These are phyloP conservation scores for Hippocampus mohnikei DNA, from an alignment of 2,113 vertebrate species.

Conservation along the genomic window DNA sequence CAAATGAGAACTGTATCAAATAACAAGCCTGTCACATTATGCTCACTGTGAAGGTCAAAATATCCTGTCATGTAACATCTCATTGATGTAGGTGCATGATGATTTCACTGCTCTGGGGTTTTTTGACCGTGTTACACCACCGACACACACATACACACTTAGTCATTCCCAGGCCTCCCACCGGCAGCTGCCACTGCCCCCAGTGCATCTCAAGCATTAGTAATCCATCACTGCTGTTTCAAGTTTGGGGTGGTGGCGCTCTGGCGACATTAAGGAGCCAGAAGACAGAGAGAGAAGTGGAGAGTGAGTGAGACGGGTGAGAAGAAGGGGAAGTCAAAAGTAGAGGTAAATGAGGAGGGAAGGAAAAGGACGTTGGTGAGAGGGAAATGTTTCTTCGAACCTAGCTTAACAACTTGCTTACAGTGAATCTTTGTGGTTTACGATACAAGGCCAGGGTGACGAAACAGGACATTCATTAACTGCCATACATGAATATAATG, in stretches of 20 bases:
- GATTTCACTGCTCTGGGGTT: background rate
- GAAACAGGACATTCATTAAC: constrained; percentile 23
- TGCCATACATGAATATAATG: constrained; percentile 31
- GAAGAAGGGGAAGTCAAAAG: constrained; percentile 11
- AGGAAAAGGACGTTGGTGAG: constrained; percentile 27
- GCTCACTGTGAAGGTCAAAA: constrained; percentile 45
- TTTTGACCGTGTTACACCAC: constrained; percentile 15
- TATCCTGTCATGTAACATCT: constrained; percentile 4
- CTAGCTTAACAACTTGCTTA: constrained; percentile 2
- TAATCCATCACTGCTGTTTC: too few species aligned
- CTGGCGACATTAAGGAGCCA: constrained; percentile 13
- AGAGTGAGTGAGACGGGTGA: constrained; percentile 11
- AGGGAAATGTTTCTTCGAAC: constrained; percentile 23
- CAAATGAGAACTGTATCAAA: constrained; percentile 49
- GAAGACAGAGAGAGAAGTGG: background rate
- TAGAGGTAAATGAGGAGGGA: constrained; percentile 36
- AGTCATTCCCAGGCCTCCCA: constrained; percentile 27
- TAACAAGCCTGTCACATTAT: constrained; percentile 33
- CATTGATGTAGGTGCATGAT: constrained; percentile 3
- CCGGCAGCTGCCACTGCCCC: constrained; percentile 42
- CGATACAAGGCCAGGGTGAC: constrained; percentile 8
- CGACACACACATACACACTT: constrained; percentile 1
- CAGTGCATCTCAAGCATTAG: constrained; percentile 57
- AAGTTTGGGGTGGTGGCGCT: constrained; percentile 40
- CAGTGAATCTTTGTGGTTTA: constrained; percentile 25